Evolutionary conservation across 1,140 invertebrate species (phyloP), one percentile per base, ranked within the genome.

Genomic region (Drosophila kikkawai): DNA sequence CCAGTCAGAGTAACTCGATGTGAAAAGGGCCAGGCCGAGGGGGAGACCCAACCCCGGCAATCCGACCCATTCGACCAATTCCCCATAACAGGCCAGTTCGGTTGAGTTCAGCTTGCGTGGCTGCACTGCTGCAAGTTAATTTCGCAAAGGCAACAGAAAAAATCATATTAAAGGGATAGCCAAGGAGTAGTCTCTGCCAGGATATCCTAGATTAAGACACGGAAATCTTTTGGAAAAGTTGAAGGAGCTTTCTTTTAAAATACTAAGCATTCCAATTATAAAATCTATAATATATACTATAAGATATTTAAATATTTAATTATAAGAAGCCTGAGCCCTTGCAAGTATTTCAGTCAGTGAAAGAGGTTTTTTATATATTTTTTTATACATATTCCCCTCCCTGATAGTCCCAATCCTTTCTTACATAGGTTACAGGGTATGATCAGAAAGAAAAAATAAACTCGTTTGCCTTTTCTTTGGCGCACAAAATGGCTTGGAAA

Each of bases 401-500:
- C 0, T 12, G 2, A 12, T 11, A 41, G 12, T 47, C n/a, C 22
- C 8, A 12, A 69, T 17, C 32, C 68, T 68, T 56, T 42, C 7
- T 2, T 5, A 7, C 9, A 5, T 11, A 12, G 8, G 0, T n/a
- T 50, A 60, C 17, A 50, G 39, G 61, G 55, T 78, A 42, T 19
- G 39, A n/a, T 56, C 19, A 36, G n/a, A 55, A 42, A 32, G 41
- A 47, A 36, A 74, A 78, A 71, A 74, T 82, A 80, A 50, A 73
- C 55, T 51, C 66, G 44, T 80, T 88, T 83, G 77, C 68, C 67
- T 79, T 59, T 77, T 63, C 58, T 81, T 85, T 85, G 70, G 75
- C 70, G 79, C 70, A 75, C 75, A 90, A 90, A 90, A 90, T 90
- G 85, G 85, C 85, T 90, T 90, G 85, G 85, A 90, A 90, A 90